Base-by-base conservation (phyloP, 2,888 invertebrate species). In the Drosophila paranaensis region DNA sequence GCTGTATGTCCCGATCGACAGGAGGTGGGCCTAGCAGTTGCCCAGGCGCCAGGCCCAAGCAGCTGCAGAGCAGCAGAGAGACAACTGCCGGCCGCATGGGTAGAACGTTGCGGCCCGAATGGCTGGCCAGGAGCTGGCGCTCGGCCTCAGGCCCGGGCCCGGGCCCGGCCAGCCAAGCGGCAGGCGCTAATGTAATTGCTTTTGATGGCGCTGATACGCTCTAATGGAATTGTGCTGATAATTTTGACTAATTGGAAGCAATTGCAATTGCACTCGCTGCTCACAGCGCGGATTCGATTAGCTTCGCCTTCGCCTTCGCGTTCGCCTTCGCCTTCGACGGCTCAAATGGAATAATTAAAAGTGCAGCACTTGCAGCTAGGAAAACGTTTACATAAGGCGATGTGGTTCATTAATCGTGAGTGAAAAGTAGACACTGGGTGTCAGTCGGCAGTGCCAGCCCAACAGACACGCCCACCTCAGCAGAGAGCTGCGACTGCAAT, bases 111-210 rank as follows among this genome's bases (percentile, higher is more conserved):
- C 61, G 35, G 35, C 48, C 37, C 39, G 68, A 73, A 54, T 61
- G 66, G 39, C 46, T n/a, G 33, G 6, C n/a, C 54, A 46, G 39
- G 8, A 60, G 54, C 39, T 40, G 77, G 45, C 67, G 33, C 58
- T 20, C 20, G 20, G 20, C 20, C 20, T 20, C n/a, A n/a, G n/a
- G n/a, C n/a, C n/a, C n/a, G n/a, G n/a, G n/a, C n/a, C n/a, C 30
- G 63, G 62, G 46, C 30, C 2, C 25, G 0, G 6, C 30, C 33
- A 27, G 30, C 63, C 30, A 20, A 20, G 20, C 20, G 39, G 43
- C 37, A 55, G 72, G 60, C 67, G 63, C 72, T 76, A 76, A 76
- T 77, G 72, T 77, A 77, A 76, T 76, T 76, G 75, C 57, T 42
- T 13, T 9, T 25, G 70, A 75, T 74, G 53, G 55, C 37, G 33